Percentiles rank a stretch among this genome's conserved stretches.
These are phyloP conservation scores for Eubasilissa regina DNA, from an alignment of 1,140 invertebrate genomes.

Conservation along the genomic window DNA sequence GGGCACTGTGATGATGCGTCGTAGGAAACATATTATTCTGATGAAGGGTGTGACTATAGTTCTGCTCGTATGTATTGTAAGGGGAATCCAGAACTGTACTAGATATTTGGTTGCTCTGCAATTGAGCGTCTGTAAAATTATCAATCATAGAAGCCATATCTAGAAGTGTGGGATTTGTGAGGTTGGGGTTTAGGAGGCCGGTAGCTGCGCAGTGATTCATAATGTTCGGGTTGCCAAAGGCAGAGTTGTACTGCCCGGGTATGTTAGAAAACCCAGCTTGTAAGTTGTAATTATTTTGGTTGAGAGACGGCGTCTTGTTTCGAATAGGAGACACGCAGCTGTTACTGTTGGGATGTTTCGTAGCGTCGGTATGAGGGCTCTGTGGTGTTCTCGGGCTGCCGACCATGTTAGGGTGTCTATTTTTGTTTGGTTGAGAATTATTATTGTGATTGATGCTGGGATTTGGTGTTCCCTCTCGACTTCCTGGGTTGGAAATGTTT, in stretches of 20 bases:
- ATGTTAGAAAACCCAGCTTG: conserved; percentile 65
- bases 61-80: conserved; percentile 72
- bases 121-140: conserved; percentile 80
- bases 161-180: conserved; percentile 74
- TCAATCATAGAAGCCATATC: conserved; percentile 84
- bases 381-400: conserved; percentile 65
- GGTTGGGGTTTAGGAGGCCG: conserved; percentile 67
- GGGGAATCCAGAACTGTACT: conserved; percentile 86
- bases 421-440: conserved; percentile 59
- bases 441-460: conserved; percentile 39
- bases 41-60: conserved; percentile 66
- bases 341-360: conserved; percentile 67
- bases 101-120: conserved; percentile 87
- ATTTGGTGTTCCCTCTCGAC: conserved; percentile 58
- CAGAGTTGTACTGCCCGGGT: conserved; percentile 68
- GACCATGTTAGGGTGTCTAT: conserved; percentile 58
- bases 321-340: conserved; percentile 66
- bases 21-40: conserved; percentile 68
- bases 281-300: conserved; percentile 63
- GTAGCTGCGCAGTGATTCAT: conserved; percentile 64
- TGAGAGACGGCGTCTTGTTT: conserved; percentile 66
- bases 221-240: conserved; percentile 71
- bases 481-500: conserved; percentile 57
- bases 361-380: conserved; percentile 64
- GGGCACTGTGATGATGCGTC: conserved; percentile 61